These are phyloP conservation scores for Nymphalis polychloros DNA, from an alignment of 2,888 invertebrate species.

Conservation along the genomic window DNA sequence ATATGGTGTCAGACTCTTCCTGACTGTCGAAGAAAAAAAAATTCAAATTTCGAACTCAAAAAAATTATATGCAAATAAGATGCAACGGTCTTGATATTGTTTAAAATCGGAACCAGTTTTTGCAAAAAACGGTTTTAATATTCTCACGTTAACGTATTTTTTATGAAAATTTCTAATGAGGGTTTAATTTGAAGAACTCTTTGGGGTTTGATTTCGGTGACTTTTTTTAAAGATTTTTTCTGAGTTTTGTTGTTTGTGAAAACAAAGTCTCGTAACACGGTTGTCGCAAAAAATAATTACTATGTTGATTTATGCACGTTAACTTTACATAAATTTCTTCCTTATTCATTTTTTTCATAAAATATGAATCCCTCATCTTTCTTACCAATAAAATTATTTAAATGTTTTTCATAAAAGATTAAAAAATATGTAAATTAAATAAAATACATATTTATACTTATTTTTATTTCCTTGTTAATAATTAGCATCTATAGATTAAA, in stretches of 20 bases:
- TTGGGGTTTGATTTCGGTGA: constrained; percentile 75
- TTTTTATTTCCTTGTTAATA: too few species aligned
- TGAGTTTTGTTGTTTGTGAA: constrained; percentile 68
- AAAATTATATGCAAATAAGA: constrained; percentile 69
- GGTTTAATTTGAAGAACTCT: constrained; percentile 81
- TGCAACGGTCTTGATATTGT: constrained; percentile 69
- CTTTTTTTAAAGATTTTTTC: constrained; percentile 55
- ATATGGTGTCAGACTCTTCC: constrained; percentile 61
- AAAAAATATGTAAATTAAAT: too few species aligned
- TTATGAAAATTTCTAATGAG: constrained; percentile 74
- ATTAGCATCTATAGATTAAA: neutral
- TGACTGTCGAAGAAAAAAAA: constrained; percentile 35
- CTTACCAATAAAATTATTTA: neutral
- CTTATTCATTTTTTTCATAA: constrained; percentile 20
- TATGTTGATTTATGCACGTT: constrained; percentile 71
- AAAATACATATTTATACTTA: too few species aligned
- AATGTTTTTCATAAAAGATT: neutral
- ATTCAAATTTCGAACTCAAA: constrained; percentile 48
- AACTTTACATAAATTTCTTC: constrained; percentile 35
- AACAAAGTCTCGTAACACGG: constrained; percentile 79
- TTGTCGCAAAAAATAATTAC: constrained; percentile 79
- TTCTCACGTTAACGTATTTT: constrained; percentile 76
- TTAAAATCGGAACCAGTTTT: constrained; percentile 46
- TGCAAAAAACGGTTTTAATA: constrained; percentile 69
- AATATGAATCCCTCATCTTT: constrained; percentile 1